Evolutionary conservation across 2,888 invertebrate genomes (phyloP), one percentile per base, ranked within the genome.

Genomic region (Shargacucullia verbasci): DNA sequence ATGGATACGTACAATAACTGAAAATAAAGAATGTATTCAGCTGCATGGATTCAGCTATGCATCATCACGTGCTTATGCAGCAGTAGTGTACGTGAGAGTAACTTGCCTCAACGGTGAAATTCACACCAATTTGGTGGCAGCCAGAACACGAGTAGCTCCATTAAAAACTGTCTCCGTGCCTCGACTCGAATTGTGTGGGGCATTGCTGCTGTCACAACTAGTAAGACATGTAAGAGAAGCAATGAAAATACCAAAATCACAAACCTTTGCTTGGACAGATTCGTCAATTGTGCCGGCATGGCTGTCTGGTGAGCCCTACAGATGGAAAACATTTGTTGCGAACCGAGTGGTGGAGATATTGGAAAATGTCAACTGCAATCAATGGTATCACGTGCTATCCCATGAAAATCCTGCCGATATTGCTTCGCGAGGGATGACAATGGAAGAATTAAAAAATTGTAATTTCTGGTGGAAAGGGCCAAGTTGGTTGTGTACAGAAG

Each of bases 11-110:
- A n/a, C n/a, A n/a, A 45, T 10, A 31, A n/a, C n/a, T n/a, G n/a
- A n/a, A n/a, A n/a, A n/a, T n/a, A n/a, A n/a, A n/a, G n/a, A n/a
- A n/a, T n/a, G 13, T 13, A 33, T 45, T 13, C 45, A 49, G 33
- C 13, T 53, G 53, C 53, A 38, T 45, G 44, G 53, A 39, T 53
- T 53, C 33, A 53, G 53, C n/a, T 44, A 53, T 7, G 45, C 53
- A 45, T 53, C 45, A n/a, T 45, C 45, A 45, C 53, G 45, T 9
- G 53, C 45, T 0, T 45, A 53, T 4, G n/a, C n/a, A n/a, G n/a
- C n/a, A n/a, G n/a, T n/a, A n/a, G n/a, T n/a, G n/a, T n/a, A n/a
- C n/a, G n/a, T n/a, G n/a, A n/a, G n/a, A n/a, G n/a, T n/a, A n/a
- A n/a, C n/a, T n/a, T n/a, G n/a, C n/a, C n/a, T n/a, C n/a, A n/a